Evolutionary conservation across 1,140 invertebrate species (phyloP), one percentile per base, ranked within the genome.

Genomic region (Globodera ellingtonae): DNA sequence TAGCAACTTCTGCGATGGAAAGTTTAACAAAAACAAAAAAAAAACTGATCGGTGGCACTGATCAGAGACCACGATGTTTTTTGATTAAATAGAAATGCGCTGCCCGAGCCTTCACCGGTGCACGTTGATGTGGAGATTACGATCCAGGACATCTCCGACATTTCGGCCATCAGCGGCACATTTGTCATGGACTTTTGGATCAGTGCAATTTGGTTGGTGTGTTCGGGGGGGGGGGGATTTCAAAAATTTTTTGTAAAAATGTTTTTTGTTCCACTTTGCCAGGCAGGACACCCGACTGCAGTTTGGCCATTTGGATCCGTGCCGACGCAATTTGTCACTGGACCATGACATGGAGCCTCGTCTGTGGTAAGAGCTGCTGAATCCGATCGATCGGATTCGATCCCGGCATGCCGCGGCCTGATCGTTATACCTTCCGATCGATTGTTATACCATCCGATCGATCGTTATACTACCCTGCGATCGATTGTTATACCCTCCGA

Each of bases 121-220:
- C 81, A 83, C 47, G 87, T 88, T 1, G 82, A 78, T 50, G 87
- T 88, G 35, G 87, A 88, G 75, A 88, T 88, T 46, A 88, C 87
- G 18, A 89, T 88, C 59, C 87, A 88, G 75, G 87, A 88, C 75
- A 88, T 88, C 44, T 84, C 81, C 35, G 87, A 88, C 71, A 88
- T 88, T 56, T 87, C 86, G 18, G 86, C 86, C 18, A 88, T 89
- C 52, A 89, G 82, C n/a, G 86, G 87, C 0, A 89, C 88, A 1
- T 88, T 88, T 66, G 86, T 89, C 6, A 86, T 86, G 13, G 87
- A 88, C 75, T 88, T 89, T 72, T 88, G 87, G 88, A 87, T 88
- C 7, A 86, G 82, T 81, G 87, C 87, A 6, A 88, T 88, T 78
- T 88, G 87, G 75, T 59, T 7, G 7, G 7, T 52, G 7, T 52